Base-by-base conservation (phyloP, 2,113 vertebrate genomes). In the Amphiprion ocellaris region DNA sequence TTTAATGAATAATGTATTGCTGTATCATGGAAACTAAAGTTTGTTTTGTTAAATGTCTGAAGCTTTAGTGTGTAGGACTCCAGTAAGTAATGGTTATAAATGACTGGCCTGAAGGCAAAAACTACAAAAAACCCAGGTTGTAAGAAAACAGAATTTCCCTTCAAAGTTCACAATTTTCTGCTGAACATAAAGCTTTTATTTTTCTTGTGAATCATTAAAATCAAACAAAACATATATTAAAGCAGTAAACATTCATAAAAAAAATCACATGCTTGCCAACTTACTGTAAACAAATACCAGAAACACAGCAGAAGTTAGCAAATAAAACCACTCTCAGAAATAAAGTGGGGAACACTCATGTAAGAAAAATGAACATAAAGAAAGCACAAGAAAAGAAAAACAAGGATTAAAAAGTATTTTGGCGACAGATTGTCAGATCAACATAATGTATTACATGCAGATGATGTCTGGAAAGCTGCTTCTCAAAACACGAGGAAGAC, bases 341-440 rank as follows among this genome's bases (percentile, higher is more conserved):
- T 19, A 65, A 0, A 23, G 23, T 7, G 53, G 10, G 15, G 30
- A 2, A 17, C 39, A 24, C 14, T 16, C 3, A 47, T 37, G 33
- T 37, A 8, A 37, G 33, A 41, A 21, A 37, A 1, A 55, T 37
- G 41, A 44, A 15, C 4, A n/a, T 3, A 41, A 3, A 5, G 5
- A 4, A 41, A 7, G 5, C 7, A 41, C 10, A 30, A 66, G 4
- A 55, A 74, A 52, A 47, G 37, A 55, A 19, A 33, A 39, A 58
- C 19, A 71, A 41, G 21, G 41, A 78, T 41, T 37, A 30, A 9
- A 23, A 79, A 4, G 24, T 74, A 65, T 80, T 83, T 52, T 64
- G 68, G 60, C 33, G 76, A 61, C 76, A 74, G 89, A 92, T 90
- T 89, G 89, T 92, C 89, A 53, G 41, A 44, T 14, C 14, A 44